These are phyloP conservation scores for Paramormyrops hopkinsi DNA, from an alignment of 2,797 vertebrate species.

Conservation along the genomic window DNA sequence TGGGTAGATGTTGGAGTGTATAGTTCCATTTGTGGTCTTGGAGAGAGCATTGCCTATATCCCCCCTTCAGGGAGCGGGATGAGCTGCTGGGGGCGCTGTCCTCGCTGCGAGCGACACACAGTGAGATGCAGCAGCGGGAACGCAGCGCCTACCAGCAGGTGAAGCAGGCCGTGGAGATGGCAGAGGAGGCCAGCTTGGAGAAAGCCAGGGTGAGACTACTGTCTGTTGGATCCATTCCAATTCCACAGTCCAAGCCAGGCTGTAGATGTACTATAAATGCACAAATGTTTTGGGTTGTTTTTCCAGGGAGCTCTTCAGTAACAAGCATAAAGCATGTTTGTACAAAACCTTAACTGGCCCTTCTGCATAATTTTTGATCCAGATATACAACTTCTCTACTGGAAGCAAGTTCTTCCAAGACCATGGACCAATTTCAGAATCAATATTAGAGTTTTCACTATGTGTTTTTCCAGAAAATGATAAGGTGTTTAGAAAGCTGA, in stretches of 20 bases:
- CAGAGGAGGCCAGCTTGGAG: conserved; percentile 82
- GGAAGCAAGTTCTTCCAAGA: background rate
- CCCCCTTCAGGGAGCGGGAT: conserved; percentile 73
- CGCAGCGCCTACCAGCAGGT: conserved; percentile 77
- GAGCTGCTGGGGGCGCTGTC: conserved; percentile 73
- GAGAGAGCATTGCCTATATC: background rate
- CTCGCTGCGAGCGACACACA: conserved; percentile 59
- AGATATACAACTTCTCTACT: background rate
- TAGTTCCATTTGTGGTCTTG: background rate
- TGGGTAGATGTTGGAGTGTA: background rate
- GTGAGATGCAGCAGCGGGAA: conserved; percentile 74
- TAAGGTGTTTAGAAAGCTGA: conserved; percentile 8
- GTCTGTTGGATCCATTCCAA: background rate
- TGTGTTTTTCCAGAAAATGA: background rate
- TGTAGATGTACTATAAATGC: background rate
- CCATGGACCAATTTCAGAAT: conserved; percentile 3
- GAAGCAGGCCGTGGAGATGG: conserved; percentile 78
- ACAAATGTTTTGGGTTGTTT: background rate
- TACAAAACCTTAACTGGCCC: background rate
- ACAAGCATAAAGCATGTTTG: background rate
- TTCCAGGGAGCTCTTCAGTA: background rate
- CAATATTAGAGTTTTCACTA: background rate
- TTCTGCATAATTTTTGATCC: background rate
- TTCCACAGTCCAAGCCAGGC: background rate
- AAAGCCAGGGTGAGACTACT: conserved; percentile 65